These are phyloP conservation scores for Odontocolon sp. DNA, from an alignment of 2,888 invertebrate genomes.

Conservation along the genomic window DNA sequence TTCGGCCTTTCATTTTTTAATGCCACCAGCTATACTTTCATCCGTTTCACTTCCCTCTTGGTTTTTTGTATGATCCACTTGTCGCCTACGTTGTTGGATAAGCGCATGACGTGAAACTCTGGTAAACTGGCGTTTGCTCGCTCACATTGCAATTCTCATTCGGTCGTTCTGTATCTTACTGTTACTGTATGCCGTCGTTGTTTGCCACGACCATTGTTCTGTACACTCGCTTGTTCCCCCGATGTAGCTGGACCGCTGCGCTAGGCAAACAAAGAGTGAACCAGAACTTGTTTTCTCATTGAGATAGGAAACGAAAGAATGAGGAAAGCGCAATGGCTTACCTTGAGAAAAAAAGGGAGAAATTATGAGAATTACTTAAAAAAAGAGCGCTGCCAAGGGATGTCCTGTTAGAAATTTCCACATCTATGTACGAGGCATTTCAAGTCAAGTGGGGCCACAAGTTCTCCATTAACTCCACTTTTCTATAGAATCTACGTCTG, in stretches of 20 bases:
- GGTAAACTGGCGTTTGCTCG: slow-evolving; percentile 55
- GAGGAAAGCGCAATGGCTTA: slow-evolving; percentile 39
- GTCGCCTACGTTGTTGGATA: slow-evolving; percentile 19
- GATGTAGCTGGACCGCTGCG: slow-evolving; percentile 18
- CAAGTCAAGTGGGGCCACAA: no score
- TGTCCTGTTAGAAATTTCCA: slow-evolving; percentile 25
- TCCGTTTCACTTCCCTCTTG: slow-evolving; percentile 11
- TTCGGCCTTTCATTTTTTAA: slow-evolving; percentile 28
- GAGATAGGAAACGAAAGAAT: slow-evolving; percentile 43
- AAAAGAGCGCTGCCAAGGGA: slow-evolving; percentile 11
- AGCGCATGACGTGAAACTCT: slow-evolving; percentile 31
- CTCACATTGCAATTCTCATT: slow-evolving; percentile 35
- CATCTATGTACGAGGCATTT: neutral
- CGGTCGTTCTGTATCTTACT: slow-evolving; percentile 19
- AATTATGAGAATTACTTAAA: slow-evolving; percentile 30
- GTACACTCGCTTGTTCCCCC: slow-evolving; percentile 19
- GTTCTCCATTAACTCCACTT: no score
- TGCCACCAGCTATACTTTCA: neutral
- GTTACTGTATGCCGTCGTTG: neutral
- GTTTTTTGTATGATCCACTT: slow-evolving; percentile 40
- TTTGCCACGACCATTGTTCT: slow-evolving; percentile 46
- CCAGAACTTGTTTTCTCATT: slow-evolving; percentile 28
- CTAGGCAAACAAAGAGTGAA: slow-evolving; percentile 31
- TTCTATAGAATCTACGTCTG: no score
- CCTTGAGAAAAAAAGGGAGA: slow-evolving; percentile 6